Conservation (phyloP, 2,113 vertebrate genomes). For the Triplophysa dalaica region DNA sequence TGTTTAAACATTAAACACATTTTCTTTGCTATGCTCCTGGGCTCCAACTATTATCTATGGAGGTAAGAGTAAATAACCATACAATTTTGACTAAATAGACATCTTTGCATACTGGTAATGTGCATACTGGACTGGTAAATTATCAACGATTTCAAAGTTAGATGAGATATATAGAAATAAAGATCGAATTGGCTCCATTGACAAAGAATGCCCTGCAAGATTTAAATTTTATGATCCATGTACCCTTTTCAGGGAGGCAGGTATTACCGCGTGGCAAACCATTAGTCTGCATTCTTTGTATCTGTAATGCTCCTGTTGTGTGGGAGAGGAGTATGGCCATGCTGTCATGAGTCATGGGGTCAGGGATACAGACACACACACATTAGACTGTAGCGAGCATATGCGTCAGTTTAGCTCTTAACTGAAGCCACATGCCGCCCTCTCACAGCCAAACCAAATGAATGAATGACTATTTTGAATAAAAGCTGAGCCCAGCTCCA, state of each 20-base stretch:
- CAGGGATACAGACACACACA: constrained; percentile 18
- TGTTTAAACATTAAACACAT: no score
- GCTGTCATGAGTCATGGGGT: constrained; percentile 48
- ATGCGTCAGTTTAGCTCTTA: constrained; percentile 42
- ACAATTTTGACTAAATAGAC: background rate
- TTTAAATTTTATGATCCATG: constrained; percentile 48
- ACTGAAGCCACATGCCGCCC: constrained; percentile 55
- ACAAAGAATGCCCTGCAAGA: constrained; percentile 28
- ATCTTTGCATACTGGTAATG: background rate
- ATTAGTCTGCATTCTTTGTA: constrained; percentile 47
- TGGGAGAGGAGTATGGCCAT: constrained; percentile 30
- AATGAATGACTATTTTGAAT: constrained; percentile 52
- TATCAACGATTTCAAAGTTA: background rate
- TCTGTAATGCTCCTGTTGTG: constrained; percentile 40
- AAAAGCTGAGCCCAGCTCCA: constrained; percentile 32
- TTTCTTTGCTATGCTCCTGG: no score
- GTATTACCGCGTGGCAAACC: constrained; percentile 28
- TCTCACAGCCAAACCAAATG: constrained; percentile 50
- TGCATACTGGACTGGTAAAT: background rate
- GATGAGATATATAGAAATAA: constrained; percentile 19
- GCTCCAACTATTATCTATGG: no score
- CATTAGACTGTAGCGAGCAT: constrained; percentile 20
- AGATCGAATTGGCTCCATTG: constrained; percentile 31
- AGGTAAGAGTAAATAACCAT: background rate
- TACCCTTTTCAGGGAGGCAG: constrained; percentile 22